Evolutionary conservation across 1,140 invertebrate genomes (phyloP).

Genomic region (Pseudomyrmex gracilis): DNA sequence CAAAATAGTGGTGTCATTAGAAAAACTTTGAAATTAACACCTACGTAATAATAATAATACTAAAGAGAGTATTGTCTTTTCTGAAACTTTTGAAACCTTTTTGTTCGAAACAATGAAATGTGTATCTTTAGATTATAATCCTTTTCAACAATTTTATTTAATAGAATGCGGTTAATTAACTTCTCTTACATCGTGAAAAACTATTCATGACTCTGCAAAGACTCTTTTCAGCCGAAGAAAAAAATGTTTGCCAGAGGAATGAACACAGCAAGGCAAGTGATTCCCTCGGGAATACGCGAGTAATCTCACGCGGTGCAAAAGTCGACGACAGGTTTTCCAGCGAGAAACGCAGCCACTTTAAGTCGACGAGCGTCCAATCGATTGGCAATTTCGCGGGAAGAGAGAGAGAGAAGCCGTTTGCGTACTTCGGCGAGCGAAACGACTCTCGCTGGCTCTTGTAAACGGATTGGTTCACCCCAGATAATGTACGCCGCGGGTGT

Average conservation of each 20-base stretch:
- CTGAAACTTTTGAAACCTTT: neutral
- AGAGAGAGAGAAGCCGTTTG: neutral
- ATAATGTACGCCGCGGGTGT: constrained; percentile 25
- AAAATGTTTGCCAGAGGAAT: neutral
- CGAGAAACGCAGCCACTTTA: constrained; percentile 21
- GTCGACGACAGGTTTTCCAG: neutral
- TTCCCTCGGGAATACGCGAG: constrained; percentile 29
- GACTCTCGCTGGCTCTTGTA: constrained; percentile 28
- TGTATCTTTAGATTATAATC: neutral
- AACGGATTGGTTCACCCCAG: neutral
- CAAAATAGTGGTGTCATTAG: constrained; percentile 31
- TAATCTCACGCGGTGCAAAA: constrained; percentile 29
- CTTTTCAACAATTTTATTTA: neutral
- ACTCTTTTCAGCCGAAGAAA: neutral
- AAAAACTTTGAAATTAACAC: constrained; percentile 51
- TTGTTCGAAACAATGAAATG: too few species aligned
- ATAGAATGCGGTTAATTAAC: too few species aligned
- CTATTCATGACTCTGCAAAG: neutral
- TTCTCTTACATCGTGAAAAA: neutral
- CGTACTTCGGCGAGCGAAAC: constrained; percentile 2
- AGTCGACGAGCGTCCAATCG: constrained; percentile 30
- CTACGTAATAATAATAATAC: constrained; percentile 24
- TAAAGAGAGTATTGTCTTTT: constrained; percentile 5
- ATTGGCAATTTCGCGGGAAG: constrained; percentile 49
- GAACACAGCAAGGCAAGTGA: neutral